Base-by-base conservation (phyloP, 2,888 invertebrate species). In the Microctonus hyperodae region DNA sequence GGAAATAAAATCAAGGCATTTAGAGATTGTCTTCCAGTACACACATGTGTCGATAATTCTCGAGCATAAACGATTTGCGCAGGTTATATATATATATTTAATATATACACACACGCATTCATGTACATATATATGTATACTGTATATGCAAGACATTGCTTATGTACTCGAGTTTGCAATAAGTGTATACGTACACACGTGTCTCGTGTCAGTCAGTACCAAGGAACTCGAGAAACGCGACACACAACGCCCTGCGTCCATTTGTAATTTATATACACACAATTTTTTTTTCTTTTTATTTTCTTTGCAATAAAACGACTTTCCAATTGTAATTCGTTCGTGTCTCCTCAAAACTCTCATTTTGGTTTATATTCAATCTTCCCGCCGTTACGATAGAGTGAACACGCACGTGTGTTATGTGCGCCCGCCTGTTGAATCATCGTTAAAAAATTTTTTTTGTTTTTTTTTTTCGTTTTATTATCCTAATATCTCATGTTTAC, bases 171-270 rank as follows among this genome's bases (percentile, higher is more conserved):
- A 50, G 23, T 16, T 31, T 23, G 33, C 31, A 28, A 28, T 28
- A 20, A 48, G 48, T 60, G 48, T 28, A 51, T 53, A 53, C 33
- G 51, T 51, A 63, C 63, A 67, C 67, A 67, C 67, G 67, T 67
- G 67, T 63, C 40, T 63, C 58, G 67, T 67, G 67, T 67, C 67
- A 67, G 67, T 67, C 67, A 31, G 67, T 67, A 67, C 67, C 67
- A 67, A 63, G 67, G 57, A 59, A 63, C 58, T 44, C 7, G 16
- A 44, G 58, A 67, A 40, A 50, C 55, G 28, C 23, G 25, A 40
- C 51, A 40, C 56, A n/a, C 56, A 28, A 23, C 44, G 6, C 44
- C 4, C 25, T 2, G 2, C 5, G 23, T 51, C 16, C 0, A 25
- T 25, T 23, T 10, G 9, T 0, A 50, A 50, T 50, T 11, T 51